Evolutionary conservation across 2,113 vertebrate species (phyloP).

Genomic region (Pseudopipra pipra): DNA sequence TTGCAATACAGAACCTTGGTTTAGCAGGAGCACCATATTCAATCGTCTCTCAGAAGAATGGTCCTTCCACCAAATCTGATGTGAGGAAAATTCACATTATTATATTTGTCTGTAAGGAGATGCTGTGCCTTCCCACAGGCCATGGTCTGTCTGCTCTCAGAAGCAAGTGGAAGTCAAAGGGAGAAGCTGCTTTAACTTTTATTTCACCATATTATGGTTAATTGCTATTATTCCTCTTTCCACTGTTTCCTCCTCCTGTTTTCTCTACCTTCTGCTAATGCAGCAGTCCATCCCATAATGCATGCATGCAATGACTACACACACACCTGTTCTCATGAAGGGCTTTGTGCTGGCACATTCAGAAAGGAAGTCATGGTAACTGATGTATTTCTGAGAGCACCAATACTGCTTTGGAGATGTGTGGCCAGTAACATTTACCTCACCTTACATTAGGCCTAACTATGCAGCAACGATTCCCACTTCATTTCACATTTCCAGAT

Average conservation of each 20-base stretch:
- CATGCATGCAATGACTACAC: neutral
- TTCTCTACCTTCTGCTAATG: neutral
- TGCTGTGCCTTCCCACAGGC: neutral
- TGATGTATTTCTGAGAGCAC: neutral
- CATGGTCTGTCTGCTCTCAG: neutral
- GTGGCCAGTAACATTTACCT: neutral
- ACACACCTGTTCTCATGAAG: neutral
- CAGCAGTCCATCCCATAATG: neutral
- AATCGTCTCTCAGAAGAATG: neutral
- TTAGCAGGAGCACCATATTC: neutral
- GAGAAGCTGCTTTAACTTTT: neutral
- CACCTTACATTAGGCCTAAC: neutral
- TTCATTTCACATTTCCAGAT: neutral
- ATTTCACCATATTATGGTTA: neutral
- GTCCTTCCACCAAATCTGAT: neutral
- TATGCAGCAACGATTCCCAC: neutral
- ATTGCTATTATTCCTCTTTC: neutral
- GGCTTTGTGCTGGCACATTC: neutral
- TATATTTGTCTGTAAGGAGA: neutral
- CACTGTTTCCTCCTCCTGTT: neutral
- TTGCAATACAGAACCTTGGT: neutral
- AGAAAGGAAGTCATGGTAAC: neutral
- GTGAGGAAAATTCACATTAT: neutral
- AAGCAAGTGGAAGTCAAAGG: neutral
- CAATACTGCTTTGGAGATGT: rapidly evolving